Evolutionary conservation across 2,888 invertebrate species (phyloP), one percentile per base, ranked within the genome.

Genomic region (Platynereis dumerilii): DNA sequence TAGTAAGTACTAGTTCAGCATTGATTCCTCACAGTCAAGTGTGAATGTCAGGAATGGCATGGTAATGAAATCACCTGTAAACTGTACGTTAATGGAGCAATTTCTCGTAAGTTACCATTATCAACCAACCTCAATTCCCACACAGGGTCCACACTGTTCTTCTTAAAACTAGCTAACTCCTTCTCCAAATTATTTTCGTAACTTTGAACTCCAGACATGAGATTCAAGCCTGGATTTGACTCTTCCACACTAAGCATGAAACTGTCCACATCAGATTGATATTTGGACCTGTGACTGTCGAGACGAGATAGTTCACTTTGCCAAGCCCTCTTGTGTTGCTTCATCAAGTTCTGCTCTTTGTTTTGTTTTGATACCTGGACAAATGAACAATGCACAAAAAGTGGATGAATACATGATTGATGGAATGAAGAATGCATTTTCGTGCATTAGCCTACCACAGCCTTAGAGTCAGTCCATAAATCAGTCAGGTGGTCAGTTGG

Each of bases 291-390:
- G 26, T 75, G 56, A 61, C 76, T 74, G 62, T 78, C 78, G 26
- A 82, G 70, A 29, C 78, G 62, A 2, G 78, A 68, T 56, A 80
- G 77, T 66, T 83, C 83, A 62, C 79, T 79, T 57, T 78, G 76
- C 83, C 83, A 83, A 0, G 80, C 74, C 28, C 77, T 65, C 54
- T 79, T 77, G 60, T 83, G 83, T 58, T 82, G 81, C 63, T 81
- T 80, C 15, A 78, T 58, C 5, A 80, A 63, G 59, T 75, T 75
- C 59, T 80, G 78, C 67, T 82, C 81, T 68, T 79, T 80, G 22
- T 75, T 76, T 55, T 79, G 75, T 64, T 78, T 77, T 1, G 77
- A 77, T 15, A 75, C 66, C 64, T 48, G 22, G 17, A 42, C n/a
- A n/a, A n/a, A n/a, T n/a, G n/a, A n/a, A n/a, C n/a, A n/a, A n/a